Evolutionary conservation across 1,140 invertebrate genomes (phyloP), one percentile per base, ranked within the genome.

Genomic region (Heliothis virescens): DNA sequence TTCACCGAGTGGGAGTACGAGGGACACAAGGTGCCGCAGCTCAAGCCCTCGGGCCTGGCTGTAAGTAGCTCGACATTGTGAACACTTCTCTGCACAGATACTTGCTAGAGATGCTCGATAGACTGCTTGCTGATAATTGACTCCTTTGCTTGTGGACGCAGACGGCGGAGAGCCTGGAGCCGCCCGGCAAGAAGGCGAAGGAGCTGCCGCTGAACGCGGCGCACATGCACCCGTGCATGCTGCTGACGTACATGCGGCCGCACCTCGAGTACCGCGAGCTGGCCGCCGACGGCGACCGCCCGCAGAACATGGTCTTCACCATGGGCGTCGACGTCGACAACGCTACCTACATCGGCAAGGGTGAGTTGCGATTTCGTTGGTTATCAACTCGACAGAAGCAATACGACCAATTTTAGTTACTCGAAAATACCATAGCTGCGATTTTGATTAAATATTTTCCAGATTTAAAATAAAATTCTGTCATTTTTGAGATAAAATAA

Each of bases 1-100:
- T 97, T 97, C 90, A 90, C 96, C 2, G 97, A 97, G 89, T 97
- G 97, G 97, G 96, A 97, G 89, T 96, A 95, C 80, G 96, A 97
- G 80, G 97, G 97, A 1, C 96, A 95, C 82, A 95, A 96, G 73
- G 96, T 97, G 50, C 96, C 96, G 47, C 95, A 95, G 50, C 93
- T 96, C 26, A 93, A 91, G 75, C 90, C 93, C 18, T 9, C 93
- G 92, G 92, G 72, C 52, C 71, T 41, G n/a, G 50, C 41, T 4
- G 78, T 65, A 26, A 9, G 34, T 75, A 60, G 13, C 29, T 55
- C n/a, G n/a, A 73, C 26, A 57, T 3, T 12, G 10, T 3, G 10
- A 16, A 55, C 15, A 3, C 5, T 57, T 18, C 1, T 10, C 16
- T 41, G 5, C 9, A 57, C 55, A 16, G 7, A 2, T 57, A 4